Percentiles rank a stretch among this genome's conserved stretches.
Evolutionary conservation across 2,888 invertebrate genomes (phyloP).

Genomic region (Steromphala cineraria): DNA sequence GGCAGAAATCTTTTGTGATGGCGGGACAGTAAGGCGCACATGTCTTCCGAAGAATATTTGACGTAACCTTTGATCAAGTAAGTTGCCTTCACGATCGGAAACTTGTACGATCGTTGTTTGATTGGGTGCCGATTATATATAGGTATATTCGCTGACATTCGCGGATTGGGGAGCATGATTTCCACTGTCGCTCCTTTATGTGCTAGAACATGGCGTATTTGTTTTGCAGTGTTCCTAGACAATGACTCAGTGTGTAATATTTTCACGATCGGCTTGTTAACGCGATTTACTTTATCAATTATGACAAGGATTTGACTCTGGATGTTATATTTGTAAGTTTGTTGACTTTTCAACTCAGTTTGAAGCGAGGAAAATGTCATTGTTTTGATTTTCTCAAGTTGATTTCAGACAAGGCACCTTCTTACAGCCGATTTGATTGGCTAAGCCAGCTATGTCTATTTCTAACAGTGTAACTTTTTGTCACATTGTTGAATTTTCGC

Average conservation of each 20-base stretch:
- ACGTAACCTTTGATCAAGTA: constrained; percentile 48
- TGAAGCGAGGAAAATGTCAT: not conserved
- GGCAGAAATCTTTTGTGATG: constrained; percentile 66
- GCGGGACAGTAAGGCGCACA: constrained; percentile 66
- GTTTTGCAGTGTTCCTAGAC: constrained; percentile 26
- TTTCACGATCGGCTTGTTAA: constrained; percentile 21
- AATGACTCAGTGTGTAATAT: constrained; percentile 25
- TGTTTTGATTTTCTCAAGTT: constrained; percentile 20
- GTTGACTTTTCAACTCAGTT: not conserved
- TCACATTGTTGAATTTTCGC: constrained; percentile 9
- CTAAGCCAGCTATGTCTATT: constrained; percentile 44
- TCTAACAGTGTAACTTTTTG: constrained; percentile 34
- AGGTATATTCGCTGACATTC: not conserved
- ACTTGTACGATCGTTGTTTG: not conserved
- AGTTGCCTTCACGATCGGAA: constrained; percentile 32
- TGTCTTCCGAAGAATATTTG: constrained; percentile 59
- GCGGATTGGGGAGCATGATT: not conserved
- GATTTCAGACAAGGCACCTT: constrained; percentile 30
- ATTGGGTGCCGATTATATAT: not conserved
- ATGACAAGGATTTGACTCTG: not conserved
- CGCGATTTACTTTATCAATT: not conserved
- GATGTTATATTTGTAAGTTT: not conserved
- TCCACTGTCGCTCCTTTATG: constrained; percentile 10
- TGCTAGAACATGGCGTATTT: constrained; percentile 27
- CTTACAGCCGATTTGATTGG: constrained; percentile 56